Evolutionary conservation across 2,113 vertebrate species (phyloP).

Genomic region (Atlantisia rogersi): DNA sequence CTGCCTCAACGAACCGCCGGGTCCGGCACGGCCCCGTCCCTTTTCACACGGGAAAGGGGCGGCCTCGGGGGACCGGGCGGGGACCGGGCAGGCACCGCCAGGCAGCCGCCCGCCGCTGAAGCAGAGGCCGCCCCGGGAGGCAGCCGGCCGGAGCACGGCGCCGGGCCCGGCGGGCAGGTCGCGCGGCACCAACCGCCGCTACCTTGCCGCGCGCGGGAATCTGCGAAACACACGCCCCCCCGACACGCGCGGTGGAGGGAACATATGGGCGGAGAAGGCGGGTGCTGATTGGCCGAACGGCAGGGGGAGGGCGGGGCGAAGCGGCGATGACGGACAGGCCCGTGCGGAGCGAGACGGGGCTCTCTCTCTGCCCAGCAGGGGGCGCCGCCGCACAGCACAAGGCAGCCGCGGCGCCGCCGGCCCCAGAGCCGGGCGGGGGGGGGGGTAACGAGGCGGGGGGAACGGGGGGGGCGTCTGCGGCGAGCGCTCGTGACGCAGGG

Average conservation of each 20-base stretch:
- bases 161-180: no score
- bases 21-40: no score
- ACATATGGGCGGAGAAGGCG: not conserved
- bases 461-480: not conserved
- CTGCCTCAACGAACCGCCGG: rapidly evolving
- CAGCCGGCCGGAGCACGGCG: no score
- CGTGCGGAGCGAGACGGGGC: rapidly evolving
- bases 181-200: not conserved
- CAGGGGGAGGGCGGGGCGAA: not conserved
- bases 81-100: not conserved
- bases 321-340: not conserved
- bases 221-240: rapidly evolving
- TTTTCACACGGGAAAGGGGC: not conserved
- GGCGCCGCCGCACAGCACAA: not conserved
- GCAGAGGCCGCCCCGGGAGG: not conserved
- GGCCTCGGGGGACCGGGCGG: rapidly evolving
- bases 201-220: not conserved
- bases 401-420: not conserved
- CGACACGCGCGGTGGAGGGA: rapidly evolving
- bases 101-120: not conserved
- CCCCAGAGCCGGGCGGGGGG: no score
- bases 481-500: rapidly evolving
- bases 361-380: not conserved
- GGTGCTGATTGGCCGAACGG: not conserved
- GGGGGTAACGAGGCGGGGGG: no score